These are phyloP conservation scores for Machaerirhynchus nigripectus DNA, from an alignment of 2,113 vertebrate genomes.

Conservation along the genomic window DNA sequence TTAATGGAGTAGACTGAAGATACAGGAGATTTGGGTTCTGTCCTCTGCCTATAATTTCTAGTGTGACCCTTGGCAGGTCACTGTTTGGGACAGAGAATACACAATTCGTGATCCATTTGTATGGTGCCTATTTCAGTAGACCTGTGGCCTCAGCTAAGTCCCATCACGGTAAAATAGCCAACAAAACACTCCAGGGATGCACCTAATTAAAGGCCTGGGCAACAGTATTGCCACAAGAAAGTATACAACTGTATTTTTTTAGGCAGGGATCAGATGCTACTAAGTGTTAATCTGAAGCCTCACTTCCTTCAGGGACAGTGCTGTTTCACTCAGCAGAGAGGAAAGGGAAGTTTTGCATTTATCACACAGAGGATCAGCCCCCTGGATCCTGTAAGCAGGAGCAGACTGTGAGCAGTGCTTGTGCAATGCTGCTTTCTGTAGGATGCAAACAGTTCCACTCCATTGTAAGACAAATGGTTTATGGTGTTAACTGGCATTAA, in stretches of 20 bases:
- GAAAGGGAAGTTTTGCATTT: constrained; percentile 34
- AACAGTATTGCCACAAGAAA: background rate
- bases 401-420: background rate
- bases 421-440: background rate
- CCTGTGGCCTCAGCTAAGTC: background rate
- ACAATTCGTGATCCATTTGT: background rate
- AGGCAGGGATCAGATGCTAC: background rate
- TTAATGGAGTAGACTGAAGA: background rate
- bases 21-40: background rate
- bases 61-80: background rate
- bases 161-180: background rate
- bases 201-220: background rate
- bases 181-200: background rate
- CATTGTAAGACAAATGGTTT: background rate
- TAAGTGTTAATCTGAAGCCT: background rate
- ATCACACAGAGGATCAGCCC: background rate
- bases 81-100: background rate
- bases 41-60: background rate
- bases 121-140: background rate
- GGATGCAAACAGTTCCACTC: background rate
- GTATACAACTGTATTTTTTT: background rate
- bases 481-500: background rate
- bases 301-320: background rate
- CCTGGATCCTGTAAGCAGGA: background rate
- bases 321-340: background rate